Conservation (phyloP, 1,140 invertebrate species). For the Lepidurus arcticus region DNA sequence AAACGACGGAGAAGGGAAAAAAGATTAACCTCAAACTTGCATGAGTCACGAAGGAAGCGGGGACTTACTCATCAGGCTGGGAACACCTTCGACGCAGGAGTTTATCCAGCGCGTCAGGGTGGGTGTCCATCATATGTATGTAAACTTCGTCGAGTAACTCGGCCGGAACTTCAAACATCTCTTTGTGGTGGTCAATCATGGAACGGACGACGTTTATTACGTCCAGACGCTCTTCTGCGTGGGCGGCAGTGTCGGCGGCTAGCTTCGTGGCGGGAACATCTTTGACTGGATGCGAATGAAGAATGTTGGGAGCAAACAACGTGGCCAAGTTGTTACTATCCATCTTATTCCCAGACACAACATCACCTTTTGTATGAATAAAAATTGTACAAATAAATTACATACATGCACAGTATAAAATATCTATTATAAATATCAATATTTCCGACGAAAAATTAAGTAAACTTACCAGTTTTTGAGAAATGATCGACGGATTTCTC, state of each 20-base stretch:
- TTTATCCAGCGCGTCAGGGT: constrained; percentile 68
- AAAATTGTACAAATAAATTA: neutral
- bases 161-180: constrained; percentile 62
- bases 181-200: constrained; percentile 70
- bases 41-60: constrained; percentile 30
- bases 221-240: constrained; percentile 73
- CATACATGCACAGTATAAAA: neutral
- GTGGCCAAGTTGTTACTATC: constrained; percentile 84
- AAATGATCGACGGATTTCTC: constrained; percentile 61
- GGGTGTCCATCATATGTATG: constrained; percentile 70
- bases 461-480: constrained; percentile 47
- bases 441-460: neutral
- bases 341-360: constrained; percentile 83
- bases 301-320: constrained; percentile 86
- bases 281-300: constrained; percentile 68
- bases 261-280: constrained; percentile 53
- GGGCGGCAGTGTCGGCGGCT: constrained; percentile 50
- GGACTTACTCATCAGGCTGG: constrained; percentile 52
- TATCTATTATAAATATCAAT: neutral
- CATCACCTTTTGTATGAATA: constrained; percentile 47
- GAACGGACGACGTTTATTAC: constrained; percentile 79
- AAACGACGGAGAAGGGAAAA: constrained; percentile 29
- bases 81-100: constrained; percentile 52
- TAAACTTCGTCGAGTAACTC: constrained; percentile 79
- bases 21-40: constrained; percentile 23